A percentile compares a stretch with the other conserved stretches of the same genome.
These are phyloP conservation scores for Clarias platycephalus DNA, from an alignment of 2,797 vertebrate genomes.

Conservation along the genomic window DNA sequence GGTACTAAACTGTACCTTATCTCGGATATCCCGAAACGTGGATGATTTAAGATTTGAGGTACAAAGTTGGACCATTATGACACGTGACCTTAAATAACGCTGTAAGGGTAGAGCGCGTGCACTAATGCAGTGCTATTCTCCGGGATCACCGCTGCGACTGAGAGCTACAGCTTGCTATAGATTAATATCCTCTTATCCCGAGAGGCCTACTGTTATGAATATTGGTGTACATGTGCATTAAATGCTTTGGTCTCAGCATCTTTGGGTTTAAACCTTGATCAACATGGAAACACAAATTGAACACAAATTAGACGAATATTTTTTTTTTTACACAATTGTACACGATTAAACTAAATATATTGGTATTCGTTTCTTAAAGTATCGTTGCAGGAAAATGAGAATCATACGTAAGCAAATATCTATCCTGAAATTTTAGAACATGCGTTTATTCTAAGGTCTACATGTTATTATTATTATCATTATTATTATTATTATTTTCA, in stretches of 20 bases:
- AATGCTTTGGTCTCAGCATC: background rate
- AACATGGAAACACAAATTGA: too few relatives aligned
- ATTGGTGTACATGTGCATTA: background rate
- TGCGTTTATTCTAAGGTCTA: background rate
- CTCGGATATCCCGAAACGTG: background rate
- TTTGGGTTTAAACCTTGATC: background rate
- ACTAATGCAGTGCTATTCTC: background rate
- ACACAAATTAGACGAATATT: background rate
- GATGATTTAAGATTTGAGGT: background rate
- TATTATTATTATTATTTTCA: background rate
- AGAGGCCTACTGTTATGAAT: background rate
- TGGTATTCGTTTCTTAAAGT: background rate
- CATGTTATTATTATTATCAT: background rate
- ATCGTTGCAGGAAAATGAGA: background rate
- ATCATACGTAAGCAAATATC: background rate
- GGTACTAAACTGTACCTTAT: background rate
- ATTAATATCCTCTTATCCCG: background rate
- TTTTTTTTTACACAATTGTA: background rate
- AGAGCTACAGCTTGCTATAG: background rate
- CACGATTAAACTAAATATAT: background rate
- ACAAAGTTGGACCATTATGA: background rate
- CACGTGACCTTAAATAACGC: background rate
- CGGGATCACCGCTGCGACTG: background rate
- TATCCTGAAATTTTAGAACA: background rate
- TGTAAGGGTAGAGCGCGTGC: background rate